Evolutionary conservation across 35 echinoderm and acorn worm genomes (phyloP), one percentile per base, ranked within the genome.

Genomic region (Chiridota heheva): DNA sequence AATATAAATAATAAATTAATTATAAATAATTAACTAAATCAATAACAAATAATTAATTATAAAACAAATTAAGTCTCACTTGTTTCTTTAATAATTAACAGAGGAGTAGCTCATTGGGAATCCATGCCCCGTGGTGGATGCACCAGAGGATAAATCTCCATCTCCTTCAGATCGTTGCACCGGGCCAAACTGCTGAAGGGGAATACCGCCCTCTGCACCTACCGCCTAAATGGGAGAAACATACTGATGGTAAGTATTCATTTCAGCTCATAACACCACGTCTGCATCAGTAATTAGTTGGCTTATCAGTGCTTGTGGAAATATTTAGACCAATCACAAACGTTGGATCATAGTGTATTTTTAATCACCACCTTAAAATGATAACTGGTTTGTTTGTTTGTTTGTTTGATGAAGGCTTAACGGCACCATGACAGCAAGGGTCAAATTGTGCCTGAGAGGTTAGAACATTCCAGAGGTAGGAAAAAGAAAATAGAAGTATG

Each of bases 141-240:
- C 5, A 28, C 58, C 33, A 28, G 58, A 6, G 58, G 26, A 60
- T 24, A 60, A 60, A 24, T 60, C 58, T 7, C 70, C 70, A 32
- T 74, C 70, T 31, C 40, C 40, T 0, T 74, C 70, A 10, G 47
- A 42, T 51, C 70, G n/a, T 51, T 24, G 24, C 58, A 30, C 31
- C 7, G 75, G 75, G 40, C 51, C 75, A 49, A 78, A 60, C 16
- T 25, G 51, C 55, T 78, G 75, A 5, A 78, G 53, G 2, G 26
- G 75, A 32, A 78, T 78, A 61, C 75, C 75, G 29, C 75, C 53
- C 16, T 78, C 75, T 42, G 75, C 75, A 33, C 75, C 75, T 34
- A 60, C 75, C 56, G 62, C 55, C 75, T 78, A 61, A 28, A 1
- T 25, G 12, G 27, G 47, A 5, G 15, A 20, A 61, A 39, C 42